Evolutionary conservation across 2,113 vertebrate genomes (phyloP), one percentile per base, ranked within the genome.

Genomic region (Agapornis roseicollis): DNA sequence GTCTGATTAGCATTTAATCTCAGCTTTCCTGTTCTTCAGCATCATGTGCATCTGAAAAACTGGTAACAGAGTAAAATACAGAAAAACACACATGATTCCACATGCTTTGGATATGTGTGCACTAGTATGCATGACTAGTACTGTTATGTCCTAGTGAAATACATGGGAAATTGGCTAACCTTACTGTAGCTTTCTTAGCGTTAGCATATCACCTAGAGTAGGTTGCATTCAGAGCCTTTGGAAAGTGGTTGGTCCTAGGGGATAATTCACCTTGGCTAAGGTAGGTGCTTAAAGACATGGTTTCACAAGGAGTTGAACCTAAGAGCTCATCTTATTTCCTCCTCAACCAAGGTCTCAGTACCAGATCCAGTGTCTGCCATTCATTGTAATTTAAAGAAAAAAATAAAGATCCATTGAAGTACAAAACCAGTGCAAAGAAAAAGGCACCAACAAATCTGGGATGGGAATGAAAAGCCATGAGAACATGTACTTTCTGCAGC

Each of bases 31-130:
- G 22, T 50, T 78, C 71, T 68, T 20, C 47, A 92, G 13, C 5
- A 33, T 31, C 24, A 28, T 12, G 24, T 33, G 2, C 10, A 20
- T 50, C 42, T 46, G 64, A 78, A 86, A 83, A 89, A 47, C 29
- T 35, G 8, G 5, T 58, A 24, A 80, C 13, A 50, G 7, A 52
- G 8, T 13, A 23, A 86, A 77, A 85, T 25, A 44, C 11, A 52
- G n/a, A n/a, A 74, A 20, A 2, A 20, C n/a, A 2, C 4, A 6
- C 4, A 22, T 4, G 4, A 52, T 55, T 56, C 11, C 1, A 0
- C 50, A 58, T 63, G 10, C 19, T 81, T 79, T 84, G 56, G 14
- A 78, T 17, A 28, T 5, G 7, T 33, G 53, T 52, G 7, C 15
- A 28, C 3, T 15, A 25, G 5, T n/a, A 29, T 1, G 1, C 4